These are phyloP conservation scores for Notechis scutatus DNA, from an alignment of 2,113 vertebrate genomes.

Conservation along the genomic window DNA sequence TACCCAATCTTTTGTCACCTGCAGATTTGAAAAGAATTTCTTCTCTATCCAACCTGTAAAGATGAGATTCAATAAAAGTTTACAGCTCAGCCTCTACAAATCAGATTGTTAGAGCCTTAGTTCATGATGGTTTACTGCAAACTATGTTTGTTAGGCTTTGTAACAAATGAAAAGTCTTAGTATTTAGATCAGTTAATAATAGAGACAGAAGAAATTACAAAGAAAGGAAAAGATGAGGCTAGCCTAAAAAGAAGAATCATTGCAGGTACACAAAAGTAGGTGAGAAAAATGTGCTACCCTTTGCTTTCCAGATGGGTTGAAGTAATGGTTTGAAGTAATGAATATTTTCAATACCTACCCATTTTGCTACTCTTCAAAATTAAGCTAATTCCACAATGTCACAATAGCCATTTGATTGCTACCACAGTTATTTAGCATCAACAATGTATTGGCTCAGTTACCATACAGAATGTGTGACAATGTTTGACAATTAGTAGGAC, in stretches of 20 bases:
- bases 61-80: background rate
- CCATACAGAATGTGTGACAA: background rate
- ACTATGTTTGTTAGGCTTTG: background rate
- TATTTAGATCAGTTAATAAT: background rate
- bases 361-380: background rate
- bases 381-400: background rate
- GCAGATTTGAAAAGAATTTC: background rate
- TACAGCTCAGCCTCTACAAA: background rate
- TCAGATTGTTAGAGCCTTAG: background rate
- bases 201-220: background rate
- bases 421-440: background rate
- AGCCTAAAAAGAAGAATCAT: too few relatives aligned
- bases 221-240: background rate
- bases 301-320: background rate
- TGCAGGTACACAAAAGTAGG: background rate
- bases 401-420: background rate
- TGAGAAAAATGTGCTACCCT: background rate
- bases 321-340: background rate
- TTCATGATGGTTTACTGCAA: background rate
- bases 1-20: background rate
- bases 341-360: background rate
- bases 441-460: background rate
- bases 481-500: background rate
- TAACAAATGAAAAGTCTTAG: background rate
- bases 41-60: background rate